Evolutionary conservation across 2,888 invertebrate genomes (phyloP), one percentile per base, ranked within the genome.

Genomic region (Hymenopus coronatus): DNA sequence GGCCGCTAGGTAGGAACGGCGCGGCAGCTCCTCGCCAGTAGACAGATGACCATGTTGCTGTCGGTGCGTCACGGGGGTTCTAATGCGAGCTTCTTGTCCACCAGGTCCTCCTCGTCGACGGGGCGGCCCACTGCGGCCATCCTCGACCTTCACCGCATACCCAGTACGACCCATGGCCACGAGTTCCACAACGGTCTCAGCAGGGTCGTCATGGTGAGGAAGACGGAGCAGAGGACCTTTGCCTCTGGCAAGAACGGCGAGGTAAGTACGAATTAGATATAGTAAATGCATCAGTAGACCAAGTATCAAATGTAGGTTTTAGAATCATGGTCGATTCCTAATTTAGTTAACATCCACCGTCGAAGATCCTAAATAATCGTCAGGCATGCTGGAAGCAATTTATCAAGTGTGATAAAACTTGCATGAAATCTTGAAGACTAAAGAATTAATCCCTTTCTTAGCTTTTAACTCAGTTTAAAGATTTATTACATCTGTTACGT

Each of bases 141-240:
- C 89, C 91, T 91, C 91, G 92, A 92, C 90, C 90, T 91, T 88
- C 91, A 91, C 89, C 90, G 91, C 89, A 91, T 92, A 83, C 91
- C 91, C 28, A 90, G 91, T 87, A 90, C 91, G 88, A 91, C 91
- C 46, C 92, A 92, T 89, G 92, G 91, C 27, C 92, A 92, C 91
- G 92, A 92, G 90, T 91, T 92, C 89, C 91, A 92, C 88, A 92
- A 92, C 83, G 94, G 94, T 70, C 93, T 95, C 91, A 95, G 95
- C 91, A 93, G 95, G 92, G 95, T 96, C 91, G 95, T 96, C 91
- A 96, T 96, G 96, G 95, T 96, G 88, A 94, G 96, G 91, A 96
- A 96, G 93, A 96, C 95, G 91, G 96, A 96, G 92, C 95, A 95
- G 92, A 93, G 96, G 92, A 95, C 95, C 8, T 95, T 95, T 91